phyloP scores from a whole-genome alignment of 2,888 invertebrate genomes.

The Lomographa bimaculata region DNA sequence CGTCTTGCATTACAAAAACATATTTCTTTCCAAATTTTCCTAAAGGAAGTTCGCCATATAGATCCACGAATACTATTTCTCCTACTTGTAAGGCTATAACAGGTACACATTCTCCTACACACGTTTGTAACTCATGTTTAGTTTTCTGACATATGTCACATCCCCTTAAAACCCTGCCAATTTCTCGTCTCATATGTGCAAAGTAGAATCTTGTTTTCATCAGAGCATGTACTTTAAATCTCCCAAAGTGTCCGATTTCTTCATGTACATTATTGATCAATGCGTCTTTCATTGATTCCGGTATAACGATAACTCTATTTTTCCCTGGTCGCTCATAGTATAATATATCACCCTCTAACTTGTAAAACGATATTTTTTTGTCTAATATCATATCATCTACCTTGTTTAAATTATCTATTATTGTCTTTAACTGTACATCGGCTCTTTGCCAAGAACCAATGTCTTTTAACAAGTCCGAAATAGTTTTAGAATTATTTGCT shows the following conservation, averaged over 20 bases:
- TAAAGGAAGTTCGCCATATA: background rate
- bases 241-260: conserved; percentile 36
- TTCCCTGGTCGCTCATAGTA: background rate
- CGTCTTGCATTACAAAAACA: background rate
- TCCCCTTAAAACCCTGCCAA: conserved; percentile 19
- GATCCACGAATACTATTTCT: background rate
- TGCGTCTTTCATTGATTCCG: background rate
- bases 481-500: no score
- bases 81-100: no score
- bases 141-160: conserved; percentile 32
- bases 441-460: no score
- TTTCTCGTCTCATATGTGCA: no score
- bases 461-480: no score
- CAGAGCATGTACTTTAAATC: conserved; percentile 27
- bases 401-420: background rate
- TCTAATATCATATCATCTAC: background rate
- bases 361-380: background rate
- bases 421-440: background rate
- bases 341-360: background rate
- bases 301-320: conserved; percentile 1
- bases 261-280: conserved; percentile 18
- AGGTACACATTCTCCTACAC: no score
- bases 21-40: background rate
- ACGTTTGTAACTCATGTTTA: no score
- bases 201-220: conserved; percentile 32